phyloP scores from a whole-genome alignment of 2,888 invertebrate species.

The Alviniconcha strummeri region DNA sequence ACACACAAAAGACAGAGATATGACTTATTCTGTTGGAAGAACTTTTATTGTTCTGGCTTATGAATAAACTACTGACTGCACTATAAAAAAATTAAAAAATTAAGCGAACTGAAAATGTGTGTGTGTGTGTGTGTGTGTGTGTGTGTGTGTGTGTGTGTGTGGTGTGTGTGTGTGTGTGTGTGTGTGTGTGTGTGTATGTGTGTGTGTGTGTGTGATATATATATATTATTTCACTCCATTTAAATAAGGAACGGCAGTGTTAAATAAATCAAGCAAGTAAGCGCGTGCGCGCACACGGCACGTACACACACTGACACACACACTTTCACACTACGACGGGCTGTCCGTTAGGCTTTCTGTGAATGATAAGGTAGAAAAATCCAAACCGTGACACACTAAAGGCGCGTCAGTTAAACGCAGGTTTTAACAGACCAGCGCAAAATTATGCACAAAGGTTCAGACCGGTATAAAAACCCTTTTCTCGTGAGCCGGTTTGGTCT shows the following conservation, averaged over 20 bases:
- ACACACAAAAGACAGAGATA: background rate
- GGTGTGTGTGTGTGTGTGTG: conserved; percentile 13
- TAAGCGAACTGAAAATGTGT: background rate
- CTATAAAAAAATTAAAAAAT: too few relatives aligned
- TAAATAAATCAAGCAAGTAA: too few relatives aligned
- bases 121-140: conserved; percentile 13
- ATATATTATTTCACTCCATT: background rate
- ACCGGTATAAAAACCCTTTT: too few relatives aligned
- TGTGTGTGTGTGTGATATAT: too few relatives aligned
- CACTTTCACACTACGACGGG: background rate
- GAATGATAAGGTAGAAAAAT: background rate
- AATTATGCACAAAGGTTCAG: too few relatives aligned
- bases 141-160: conserved; percentile 13
- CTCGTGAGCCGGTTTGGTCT: too few relatives aligned
- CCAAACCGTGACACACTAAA: too few relatives aligned
- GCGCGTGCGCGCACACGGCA: background rate
- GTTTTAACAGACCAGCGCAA: too few relatives aligned
- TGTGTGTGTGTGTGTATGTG: conserved; percentile 4
- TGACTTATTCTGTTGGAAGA: background rate
- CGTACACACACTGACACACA: background rate
- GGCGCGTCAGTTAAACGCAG: too few relatives aligned
- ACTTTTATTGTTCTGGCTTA: background rate
- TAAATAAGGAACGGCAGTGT: background rate
- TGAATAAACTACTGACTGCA: background rate
- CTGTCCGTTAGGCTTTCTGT: too few relatives aligned